These are phyloP conservation scores for Anabas testudineus DNA, from an alignment of 2,797 vertebrate genomes.

Conservation along the genomic window DNA sequence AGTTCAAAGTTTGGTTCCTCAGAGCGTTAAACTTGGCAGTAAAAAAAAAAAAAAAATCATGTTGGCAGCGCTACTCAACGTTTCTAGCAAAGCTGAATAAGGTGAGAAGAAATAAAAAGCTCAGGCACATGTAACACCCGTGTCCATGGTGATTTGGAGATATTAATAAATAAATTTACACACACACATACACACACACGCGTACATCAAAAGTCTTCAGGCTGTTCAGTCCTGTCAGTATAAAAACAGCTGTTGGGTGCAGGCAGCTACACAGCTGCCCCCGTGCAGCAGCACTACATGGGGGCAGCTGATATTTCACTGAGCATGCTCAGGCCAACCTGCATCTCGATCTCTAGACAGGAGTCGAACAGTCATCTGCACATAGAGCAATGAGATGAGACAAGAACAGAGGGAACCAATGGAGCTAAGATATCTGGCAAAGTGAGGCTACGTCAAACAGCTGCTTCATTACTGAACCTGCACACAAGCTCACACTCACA, in stretches of 20 bases:
- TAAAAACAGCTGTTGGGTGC: conserved; percentile 42
- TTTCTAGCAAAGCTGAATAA: neutral
- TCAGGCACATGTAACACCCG: conserved; percentile 10
- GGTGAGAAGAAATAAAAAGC: neutral
- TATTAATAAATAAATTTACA: conserved; percentile 31
- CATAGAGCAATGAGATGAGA: conserved; percentile 56
- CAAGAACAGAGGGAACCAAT: conserved; percentile 60
- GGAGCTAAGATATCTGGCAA: conserved; percentile 46
- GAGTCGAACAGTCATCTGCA: conserved; percentile 53
- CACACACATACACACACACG: neutral
- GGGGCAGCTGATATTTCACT: no score
- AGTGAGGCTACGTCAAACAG: conserved; percentile 31
- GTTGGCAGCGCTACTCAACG: neutral
- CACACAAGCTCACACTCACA: conserved; percentile 19
- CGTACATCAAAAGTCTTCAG: neutral
- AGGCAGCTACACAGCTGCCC: conserved; percentile 40
- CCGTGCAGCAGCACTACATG: conserved; percentile 50
- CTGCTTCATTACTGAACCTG: conserved; percentile 39
- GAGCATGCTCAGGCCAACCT: conserved; percentile 59
- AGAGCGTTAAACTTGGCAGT: neutral
- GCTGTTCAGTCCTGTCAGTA: conserved; percentile 3
- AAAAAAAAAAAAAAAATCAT: no score
- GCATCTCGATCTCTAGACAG: conserved; percentile 37
- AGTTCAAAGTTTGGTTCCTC: neutral
- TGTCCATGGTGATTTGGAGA: conserved; percentile 57